These are phyloP conservation scores for Dynastes hyllus DNA, from an alignment of 2,888 invertebrate species.

Conservation along the genomic window DNA sequence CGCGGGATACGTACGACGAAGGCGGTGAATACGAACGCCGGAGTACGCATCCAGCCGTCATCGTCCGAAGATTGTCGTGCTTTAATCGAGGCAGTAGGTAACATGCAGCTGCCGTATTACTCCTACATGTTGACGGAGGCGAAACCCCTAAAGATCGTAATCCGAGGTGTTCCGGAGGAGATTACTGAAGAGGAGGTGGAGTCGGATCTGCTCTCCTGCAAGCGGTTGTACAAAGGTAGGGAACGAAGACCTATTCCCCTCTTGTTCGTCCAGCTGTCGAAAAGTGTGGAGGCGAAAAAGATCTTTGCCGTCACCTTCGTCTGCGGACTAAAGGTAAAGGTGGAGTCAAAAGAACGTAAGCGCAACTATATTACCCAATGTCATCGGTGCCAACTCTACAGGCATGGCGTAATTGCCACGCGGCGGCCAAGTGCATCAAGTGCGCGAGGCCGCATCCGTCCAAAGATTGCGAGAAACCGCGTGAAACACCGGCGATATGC, in stretches of 20 bases:
- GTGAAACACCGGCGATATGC: conserved; percentile 56
- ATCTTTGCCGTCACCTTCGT: not conserved
- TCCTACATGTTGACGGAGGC: conserved; percentile 11
- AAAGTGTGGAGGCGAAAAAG: not conserved
- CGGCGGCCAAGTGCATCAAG: conserved; percentile 57
- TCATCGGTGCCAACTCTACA: conserved; percentile 59
- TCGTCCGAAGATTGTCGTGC: not conserved
- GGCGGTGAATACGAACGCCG: not conserved
- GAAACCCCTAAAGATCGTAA: conserved; percentile 11
- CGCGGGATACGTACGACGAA: not conserved
- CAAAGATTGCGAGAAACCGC: conserved; percentile 55
- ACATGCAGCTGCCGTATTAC: not conserved
- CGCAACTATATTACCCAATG: conserved; percentile 51
- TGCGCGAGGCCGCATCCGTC: conserved; percentile 57
- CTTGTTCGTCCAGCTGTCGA: not conserved
- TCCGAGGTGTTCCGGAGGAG: not conserved
- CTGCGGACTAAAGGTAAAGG: not conserved
- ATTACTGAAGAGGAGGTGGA: not conserved
- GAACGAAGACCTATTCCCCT: not conserved
- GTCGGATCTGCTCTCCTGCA: not conserved
- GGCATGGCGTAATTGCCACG: conserved; percentile 59
- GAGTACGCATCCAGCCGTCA: not conserved
- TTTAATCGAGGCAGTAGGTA: not conserved
- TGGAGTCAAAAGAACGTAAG: not conserved
- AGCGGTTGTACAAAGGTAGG: not conserved